These are phyloP conservation scores for Rallus limicola DNA, from an alignment of 2,113 vertebrate species.

Conservation along the genomic window DNA sequence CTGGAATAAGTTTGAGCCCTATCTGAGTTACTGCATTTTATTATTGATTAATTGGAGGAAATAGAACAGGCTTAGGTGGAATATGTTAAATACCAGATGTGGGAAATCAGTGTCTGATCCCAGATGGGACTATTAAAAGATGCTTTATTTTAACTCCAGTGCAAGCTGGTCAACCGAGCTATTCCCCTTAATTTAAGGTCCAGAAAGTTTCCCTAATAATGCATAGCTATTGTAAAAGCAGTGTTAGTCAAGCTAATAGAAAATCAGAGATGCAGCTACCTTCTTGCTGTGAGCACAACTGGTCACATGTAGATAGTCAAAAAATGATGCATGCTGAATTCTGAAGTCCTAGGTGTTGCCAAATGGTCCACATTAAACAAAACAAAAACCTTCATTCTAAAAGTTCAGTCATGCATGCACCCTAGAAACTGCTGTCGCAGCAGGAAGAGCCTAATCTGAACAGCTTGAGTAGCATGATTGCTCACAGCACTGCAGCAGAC, in stretches of 20 bases:
- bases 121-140: neutral
- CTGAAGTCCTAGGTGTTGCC: neutral
- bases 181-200: neutral
- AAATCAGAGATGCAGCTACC: neutral
- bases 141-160: neutral
- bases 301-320: neutral
- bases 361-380: neutral
- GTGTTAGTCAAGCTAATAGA: neutral
- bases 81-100: accelerated
- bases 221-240: neutral
- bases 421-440: conserved; percentile 37
- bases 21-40: neutral
- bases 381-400: neutral
- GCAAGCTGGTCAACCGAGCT: neutral
- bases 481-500: conserved; percentile 44
- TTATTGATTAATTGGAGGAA: neutral
- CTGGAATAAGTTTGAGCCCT: neutral
- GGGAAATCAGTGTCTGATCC: neutral
- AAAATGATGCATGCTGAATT: neutral
- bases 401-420: conserved; percentile 14
- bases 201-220: neutral
- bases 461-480: neutral
- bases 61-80: neutral
- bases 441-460: conserved; percentile 29
- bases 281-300: neutral